Conservation (phyloP, 2,888 invertebrate genomes). For the Tetheella fluctuosa region DNA sequence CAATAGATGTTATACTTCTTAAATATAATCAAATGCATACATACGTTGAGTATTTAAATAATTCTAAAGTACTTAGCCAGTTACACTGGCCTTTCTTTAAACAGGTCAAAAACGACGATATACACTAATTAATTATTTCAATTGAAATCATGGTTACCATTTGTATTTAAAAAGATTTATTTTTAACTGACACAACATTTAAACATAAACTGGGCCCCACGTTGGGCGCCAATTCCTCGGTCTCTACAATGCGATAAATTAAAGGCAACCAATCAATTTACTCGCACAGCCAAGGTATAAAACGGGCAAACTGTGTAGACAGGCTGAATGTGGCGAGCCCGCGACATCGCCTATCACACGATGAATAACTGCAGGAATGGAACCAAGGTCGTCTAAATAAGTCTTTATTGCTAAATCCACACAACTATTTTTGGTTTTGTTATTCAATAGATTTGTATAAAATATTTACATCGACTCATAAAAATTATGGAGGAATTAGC, state of each 20-base stretch:
- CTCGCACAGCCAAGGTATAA: slow-evolving; percentile 25
- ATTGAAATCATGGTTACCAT: too few species aligned
- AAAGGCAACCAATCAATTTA: slow-evolving; percentile 23
- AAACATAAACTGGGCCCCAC: slow-evolving; percentile 16
- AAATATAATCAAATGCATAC: neutral
- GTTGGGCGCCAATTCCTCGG: slow-evolving; percentile 29
- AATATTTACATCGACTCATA: too few species aligned
- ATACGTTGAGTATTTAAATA: neutral
- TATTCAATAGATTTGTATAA: slow-evolving; percentile 6
- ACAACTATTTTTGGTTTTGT: slow-evolving; percentile 45
- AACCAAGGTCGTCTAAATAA: slow-evolving; percentile 63
- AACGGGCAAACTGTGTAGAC: slow-evolving; percentile 30
- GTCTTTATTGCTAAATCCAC: slow-evolving; percentile 48
- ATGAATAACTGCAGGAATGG: slow-evolving; percentile 54
- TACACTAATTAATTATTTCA: too few species aligned
- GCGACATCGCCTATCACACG: slow-evolving; percentile 63
- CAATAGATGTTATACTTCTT: slow-evolving; percentile 11
- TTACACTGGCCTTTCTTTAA: too few species aligned
- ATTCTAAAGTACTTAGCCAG: neutral
- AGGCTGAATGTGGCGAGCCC: slow-evolving; percentile 36
- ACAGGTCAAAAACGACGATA: too few species aligned
- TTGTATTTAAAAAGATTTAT: too few species aligned
- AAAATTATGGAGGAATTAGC: too few species aligned
- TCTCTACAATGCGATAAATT: slow-evolving; percentile 8
- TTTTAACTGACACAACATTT: too few species aligned